Evolutionary conservation across 2,888 invertebrate genomes (phyloP), one percentile per base, ranked within the genome.

Genomic region (Caenorhabditis sp.): DNA sequence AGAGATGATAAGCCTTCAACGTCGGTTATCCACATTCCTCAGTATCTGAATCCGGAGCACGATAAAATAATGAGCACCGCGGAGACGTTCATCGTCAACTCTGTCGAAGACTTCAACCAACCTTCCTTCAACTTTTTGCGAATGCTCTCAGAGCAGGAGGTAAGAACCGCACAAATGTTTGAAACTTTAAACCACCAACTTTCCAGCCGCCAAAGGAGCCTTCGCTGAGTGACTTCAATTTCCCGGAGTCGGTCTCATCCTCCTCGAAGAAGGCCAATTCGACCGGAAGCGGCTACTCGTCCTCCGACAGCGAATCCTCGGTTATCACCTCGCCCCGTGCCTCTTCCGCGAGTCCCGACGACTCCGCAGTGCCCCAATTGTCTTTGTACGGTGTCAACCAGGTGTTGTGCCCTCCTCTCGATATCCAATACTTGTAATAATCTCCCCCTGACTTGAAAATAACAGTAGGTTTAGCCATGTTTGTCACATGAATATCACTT

Each of bases 401-500:
- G 26, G 32, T 68, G 1, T 35, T 68, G 24, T 50, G 41, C 26
- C 50, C 66, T 3, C 35, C 9, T 32, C n/a, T 15, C 17, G 5
- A 3, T 11, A 24, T 46, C 30, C 30, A n/a, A n/a, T 30, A 32
- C 41, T 7, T 55, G 65, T 55, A 65, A 55, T 46, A 22, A 35
- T 17, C 63, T 5, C 9, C 24, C 13, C 15, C 17, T 46, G 17
- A 59, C 27, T 15, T 27, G 13, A 11, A 58, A 22, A 59, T 59
- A 45, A 48, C 24, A 30, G 24, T 68, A 68, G 66, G 58, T 58
- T 56, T 68, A 68, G 66, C 66, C 66, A 68, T 68, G 66, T 68
- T 56, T 58, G 66, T 68, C 66, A 68, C 66, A 68, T 68, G 66
- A 58, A 58, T 68, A 68, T 68, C 66, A 68, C 58, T 53, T 68